Percentiles rank a stretch among this genome's conserved stretches.
Conservation (phyloP, 1,140 invertebrate genomes). For the Rhizoglyphus robini region DNA sequence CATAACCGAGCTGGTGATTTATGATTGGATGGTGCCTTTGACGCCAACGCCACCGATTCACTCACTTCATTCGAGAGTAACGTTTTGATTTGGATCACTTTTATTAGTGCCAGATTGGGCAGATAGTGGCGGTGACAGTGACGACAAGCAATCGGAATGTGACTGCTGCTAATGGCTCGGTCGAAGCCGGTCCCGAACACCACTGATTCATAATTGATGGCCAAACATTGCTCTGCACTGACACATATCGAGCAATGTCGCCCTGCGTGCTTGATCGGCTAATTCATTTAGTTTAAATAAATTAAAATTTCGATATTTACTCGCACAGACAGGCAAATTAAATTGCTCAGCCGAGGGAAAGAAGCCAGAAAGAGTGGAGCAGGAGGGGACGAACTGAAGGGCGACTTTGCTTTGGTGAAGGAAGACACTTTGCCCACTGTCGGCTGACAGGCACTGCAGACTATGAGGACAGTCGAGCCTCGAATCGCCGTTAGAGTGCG, state of each 20-base stretch:
- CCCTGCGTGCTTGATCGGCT: conserved; percentile 3
- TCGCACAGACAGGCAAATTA: not conserved
- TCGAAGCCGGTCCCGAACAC: too few species aligned
- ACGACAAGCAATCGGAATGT: conserved; percentile 6
- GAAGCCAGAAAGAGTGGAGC: not conserved
- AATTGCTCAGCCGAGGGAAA: not conserved
- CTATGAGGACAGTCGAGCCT: too few species aligned
- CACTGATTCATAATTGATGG: too few species aligned
- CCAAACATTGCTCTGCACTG: too few species aligned
- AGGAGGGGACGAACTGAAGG: not conserved
- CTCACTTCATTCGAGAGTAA: not conserved
- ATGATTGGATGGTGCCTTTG: not conserved
- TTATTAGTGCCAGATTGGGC: not conserved
- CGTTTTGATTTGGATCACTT: not conserved
- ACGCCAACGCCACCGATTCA: not conserved
- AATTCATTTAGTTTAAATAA: conserved; percentile 14
- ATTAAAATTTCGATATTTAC: conserved; percentile 2
- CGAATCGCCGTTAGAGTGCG: too few species aligned
- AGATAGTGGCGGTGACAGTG: not conserved
- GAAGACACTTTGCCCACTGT: too few species aligned
- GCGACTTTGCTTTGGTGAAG: too few species aligned
- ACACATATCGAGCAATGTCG: too few species aligned
- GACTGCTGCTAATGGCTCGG: conserved; percentile 1
- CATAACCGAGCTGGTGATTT: too few species aligned
- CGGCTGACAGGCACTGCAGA: too few species aligned